These are phyloP conservation scores for Lytechinus variegatus DNA, from an alignment of 35 echinoderm and acorn worm species.

Conservation along the genomic window DNA sequence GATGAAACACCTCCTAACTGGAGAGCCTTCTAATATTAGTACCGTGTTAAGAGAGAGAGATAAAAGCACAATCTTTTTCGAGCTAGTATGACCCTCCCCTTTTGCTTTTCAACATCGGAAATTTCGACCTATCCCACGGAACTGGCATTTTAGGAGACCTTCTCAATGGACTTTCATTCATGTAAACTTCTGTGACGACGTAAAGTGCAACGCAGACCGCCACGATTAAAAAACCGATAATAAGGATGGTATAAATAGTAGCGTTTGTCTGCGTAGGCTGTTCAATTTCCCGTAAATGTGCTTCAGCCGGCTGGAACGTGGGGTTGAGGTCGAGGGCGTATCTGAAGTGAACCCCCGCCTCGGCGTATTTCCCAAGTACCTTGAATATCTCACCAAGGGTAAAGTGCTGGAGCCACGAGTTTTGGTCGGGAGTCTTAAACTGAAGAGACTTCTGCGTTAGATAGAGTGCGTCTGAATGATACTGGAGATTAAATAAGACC, in stretches of 20 bases:
- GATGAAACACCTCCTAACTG: not conserved
- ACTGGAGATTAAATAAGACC: constrained; percentile 90
- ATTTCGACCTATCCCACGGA: constrained; percentile 63
- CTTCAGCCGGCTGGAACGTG: constrained; percentile 89
- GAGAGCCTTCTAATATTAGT: not conserved
- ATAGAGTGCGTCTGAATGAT: constrained; percentile 70
- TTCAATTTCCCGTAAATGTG: constrained; percentile 81
- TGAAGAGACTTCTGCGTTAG: constrained; percentile 84
- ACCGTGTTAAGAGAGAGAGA: not conserved
- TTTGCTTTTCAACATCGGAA: constrained; percentile 64
- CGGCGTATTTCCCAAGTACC: constrained; percentile 68
- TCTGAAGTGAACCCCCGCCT: constrained; percentile 77
- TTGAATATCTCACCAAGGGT: constrained; percentile 95
- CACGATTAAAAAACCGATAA: constrained; percentile 77
- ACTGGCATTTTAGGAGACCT: constrained; percentile 66
- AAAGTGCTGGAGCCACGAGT: constrained; percentile 96
- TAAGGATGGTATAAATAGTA: constrained; percentile 91
- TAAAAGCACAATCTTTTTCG: too few species aligned
- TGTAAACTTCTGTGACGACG: constrained; percentile 70
- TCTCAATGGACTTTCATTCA: constrained; percentile 56
- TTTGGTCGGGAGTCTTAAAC: constrained; percentile 82
- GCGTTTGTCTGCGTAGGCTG: constrained; percentile 70
- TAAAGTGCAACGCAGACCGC: constrained; percentile 82
- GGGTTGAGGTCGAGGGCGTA: constrained; percentile 90
- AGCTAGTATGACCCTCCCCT: constrained; percentile 63